Evolutionary conservation across 1,140 invertebrate genomes (phyloP).

Genomic region (Neelides sp.): DNA sequence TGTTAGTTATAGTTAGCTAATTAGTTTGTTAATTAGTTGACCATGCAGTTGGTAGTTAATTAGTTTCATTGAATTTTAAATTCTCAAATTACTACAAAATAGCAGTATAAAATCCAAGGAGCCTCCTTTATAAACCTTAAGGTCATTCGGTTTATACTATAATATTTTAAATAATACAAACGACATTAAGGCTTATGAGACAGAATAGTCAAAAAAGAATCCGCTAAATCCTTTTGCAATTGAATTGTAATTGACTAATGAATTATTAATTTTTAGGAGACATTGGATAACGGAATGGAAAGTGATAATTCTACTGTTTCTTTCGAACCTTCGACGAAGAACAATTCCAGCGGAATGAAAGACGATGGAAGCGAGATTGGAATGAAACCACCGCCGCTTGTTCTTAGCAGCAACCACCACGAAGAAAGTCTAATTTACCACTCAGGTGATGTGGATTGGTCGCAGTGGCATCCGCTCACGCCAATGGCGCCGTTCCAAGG

Average conservation of each 20-base stretch:
- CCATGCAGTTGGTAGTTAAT: not conserved
- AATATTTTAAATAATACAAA: too few species aligned
- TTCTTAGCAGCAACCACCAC: not conserved
- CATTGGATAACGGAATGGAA: not conserved
- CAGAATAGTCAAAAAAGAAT: not conserved
- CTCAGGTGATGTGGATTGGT: not conserved
- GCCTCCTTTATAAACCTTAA: too few species aligned
- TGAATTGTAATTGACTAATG: too few species aligned
- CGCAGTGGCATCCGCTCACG: constrained; percentile 3
- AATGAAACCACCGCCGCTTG: constrained; percentile 2
- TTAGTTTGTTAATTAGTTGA: not conserved
- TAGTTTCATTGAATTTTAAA: not conserved
- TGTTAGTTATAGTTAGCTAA: not conserved
- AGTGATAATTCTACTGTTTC: not conserved
- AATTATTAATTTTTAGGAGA: too few species aligned
- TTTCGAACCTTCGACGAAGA: not conserved
- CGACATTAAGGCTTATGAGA: not conserved
- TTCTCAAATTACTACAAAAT: constrained; percentile 3
- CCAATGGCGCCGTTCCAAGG: not conserved
- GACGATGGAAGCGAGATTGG: not conserved
- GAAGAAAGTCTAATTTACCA: constrained; percentile 2
- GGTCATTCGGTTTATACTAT: too few species aligned
- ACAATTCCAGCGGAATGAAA: not conserved
- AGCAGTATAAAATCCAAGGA: too few species aligned
- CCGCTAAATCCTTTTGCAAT: not conserved